These are phyloP conservation scores for Amphiura filiformis DNA, from an alignment of 35 echinoderm and acorn worm genomes.

Conservation along the genomic window DNA sequence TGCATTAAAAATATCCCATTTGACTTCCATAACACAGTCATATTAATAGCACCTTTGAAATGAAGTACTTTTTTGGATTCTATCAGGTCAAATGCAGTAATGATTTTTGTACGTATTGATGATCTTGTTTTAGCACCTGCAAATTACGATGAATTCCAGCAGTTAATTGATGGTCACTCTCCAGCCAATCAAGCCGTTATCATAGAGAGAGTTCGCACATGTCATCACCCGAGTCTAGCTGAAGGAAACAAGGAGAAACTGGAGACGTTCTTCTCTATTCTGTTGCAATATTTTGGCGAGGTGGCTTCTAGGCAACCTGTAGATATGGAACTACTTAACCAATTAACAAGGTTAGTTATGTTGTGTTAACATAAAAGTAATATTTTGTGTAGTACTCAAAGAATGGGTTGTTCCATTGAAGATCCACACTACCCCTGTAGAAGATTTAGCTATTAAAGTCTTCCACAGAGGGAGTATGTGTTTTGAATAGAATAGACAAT, in stretches of 20 bases:
- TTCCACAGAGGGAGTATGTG: no score
- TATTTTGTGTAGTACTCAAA: background rate
- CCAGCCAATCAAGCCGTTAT: constrained; percentile 47
- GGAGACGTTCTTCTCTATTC: constrained; percentile 55
- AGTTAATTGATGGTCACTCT: constrained; percentile 32
- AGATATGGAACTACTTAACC: constrained; percentile 63
- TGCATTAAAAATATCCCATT: no score
- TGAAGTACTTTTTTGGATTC: no score
- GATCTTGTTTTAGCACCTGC: constrained; percentile 21
- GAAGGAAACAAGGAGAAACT: constrained; percentile 94
- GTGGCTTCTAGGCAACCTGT: constrained; percentile 38
- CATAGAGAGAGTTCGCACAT: constrained; percentile 67
- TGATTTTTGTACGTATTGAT: no score
- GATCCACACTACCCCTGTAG: no score
- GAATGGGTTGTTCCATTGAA: no score
- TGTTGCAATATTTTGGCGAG: constrained; percentile 62
- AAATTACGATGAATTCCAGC: constrained; percentile 33
- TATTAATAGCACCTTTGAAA: no score
- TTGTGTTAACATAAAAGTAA: no score
- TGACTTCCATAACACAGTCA: no score
- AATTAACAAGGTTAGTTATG: constrained; percentile 84
- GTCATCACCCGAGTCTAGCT: constrained; percentile 87
- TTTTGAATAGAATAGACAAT: no score
- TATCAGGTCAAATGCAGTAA: no score
- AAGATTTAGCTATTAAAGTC: no score